Evolutionary conservation across 2,113 vertebrate genomes (phyloP).

Genomic region (Bostrychus sinensis): DNA sequence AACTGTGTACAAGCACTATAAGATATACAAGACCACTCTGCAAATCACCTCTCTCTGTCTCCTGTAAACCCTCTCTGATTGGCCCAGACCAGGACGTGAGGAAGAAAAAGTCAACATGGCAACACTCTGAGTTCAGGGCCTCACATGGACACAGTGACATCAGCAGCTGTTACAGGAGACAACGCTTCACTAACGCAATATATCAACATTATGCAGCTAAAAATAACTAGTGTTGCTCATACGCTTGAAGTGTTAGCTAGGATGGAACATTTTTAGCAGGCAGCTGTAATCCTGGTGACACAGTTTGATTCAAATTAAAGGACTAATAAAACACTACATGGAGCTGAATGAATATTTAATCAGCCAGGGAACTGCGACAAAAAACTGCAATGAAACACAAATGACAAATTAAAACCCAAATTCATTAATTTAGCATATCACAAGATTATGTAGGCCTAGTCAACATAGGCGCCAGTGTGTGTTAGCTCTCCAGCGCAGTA

Average conservation of each 20-base stretch:
- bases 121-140: constrained; percentile 49
- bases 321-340: constrained; percentile 59
- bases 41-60: constrained; percentile 53
- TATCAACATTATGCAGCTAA: constrained; percentile 53
- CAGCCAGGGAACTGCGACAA: constrained; percentile 44
- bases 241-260: constrained; percentile 18
- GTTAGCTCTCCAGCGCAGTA: constrained; percentile 33
- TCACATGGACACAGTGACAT: constrained; percentile 51
- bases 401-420: constrained; percentile 53
- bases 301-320: constrained; percentile 68
- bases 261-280: background rate
- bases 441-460: constrained; percentile 45
- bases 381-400: constrained; percentile 45
- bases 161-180: constrained; percentile 51
- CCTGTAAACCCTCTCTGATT: constrained; percentile 34
- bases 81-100: constrained; percentile 30
- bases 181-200: constrained; percentile 26
- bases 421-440: constrained; percentile 55
- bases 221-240: constrained; percentile 41
- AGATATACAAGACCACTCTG: constrained; percentile 25
- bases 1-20: constrained; percentile 20
- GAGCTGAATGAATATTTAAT: constrained; percentile 68
- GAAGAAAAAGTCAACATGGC: constrained; percentile 48
- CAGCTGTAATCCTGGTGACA: constrained; percentile 50
- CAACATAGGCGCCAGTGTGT: constrained; percentile 15